A percentile compares a stretch with the other conserved stretches of the same genome.
phyloP scores from a whole-genome alignment of 2,888 invertebrate species.

The Tolmerus cingulatus region DNA sequence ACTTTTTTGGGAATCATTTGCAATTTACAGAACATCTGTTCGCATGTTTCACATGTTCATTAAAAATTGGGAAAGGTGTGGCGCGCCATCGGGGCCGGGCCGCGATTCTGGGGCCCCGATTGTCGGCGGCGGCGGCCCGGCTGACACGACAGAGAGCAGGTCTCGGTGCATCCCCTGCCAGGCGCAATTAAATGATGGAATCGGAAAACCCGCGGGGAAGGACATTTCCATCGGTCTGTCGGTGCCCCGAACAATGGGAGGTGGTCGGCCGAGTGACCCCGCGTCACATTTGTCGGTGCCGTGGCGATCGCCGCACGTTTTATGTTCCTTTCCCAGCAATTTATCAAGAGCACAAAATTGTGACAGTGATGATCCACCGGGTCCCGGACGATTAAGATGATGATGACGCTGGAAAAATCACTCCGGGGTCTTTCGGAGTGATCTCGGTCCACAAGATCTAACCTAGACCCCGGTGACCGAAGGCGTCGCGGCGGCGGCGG shows the following conservation, averaged over 20 bases:
- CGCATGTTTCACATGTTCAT: constrained; percentile 28
- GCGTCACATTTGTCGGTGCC: constrained; percentile 5
- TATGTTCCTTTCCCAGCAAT: constrained; percentile 29
- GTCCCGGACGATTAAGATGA: not conserved
- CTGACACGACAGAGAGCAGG: constrained; percentile 25
- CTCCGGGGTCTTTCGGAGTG: not conserved
- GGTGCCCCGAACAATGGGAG: constrained; percentile 12
- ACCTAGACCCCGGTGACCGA: not conserved
- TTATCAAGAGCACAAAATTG: constrained; percentile 28
- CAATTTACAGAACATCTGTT: constrained; percentile 29
- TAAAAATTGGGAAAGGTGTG: constrained; percentile 29
- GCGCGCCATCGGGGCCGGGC: not conserved
- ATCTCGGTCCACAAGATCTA: not conserved
- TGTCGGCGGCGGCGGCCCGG: not conserved
- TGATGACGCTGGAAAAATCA: constrained; percentile 39
- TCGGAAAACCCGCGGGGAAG: constrained; percentile 38
- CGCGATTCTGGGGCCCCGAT: not conserved
- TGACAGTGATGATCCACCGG: constrained; percentile 41
- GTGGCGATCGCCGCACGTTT: not conserved
- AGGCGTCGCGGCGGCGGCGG: not conserved
- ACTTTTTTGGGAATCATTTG: constrained; percentile 16
- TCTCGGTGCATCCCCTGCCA: constrained; percentile 30
- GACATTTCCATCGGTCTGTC: constrained; percentile 19
- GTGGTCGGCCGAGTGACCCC: not conserved
- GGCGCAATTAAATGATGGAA: constrained; percentile 36